Percentiles rank a stretch among this genome's conserved stretches.
Evolutionary conservation across 2,113 vertebrate species (phyloP).

Genomic region (Brachyistius frenatus): DNA sequence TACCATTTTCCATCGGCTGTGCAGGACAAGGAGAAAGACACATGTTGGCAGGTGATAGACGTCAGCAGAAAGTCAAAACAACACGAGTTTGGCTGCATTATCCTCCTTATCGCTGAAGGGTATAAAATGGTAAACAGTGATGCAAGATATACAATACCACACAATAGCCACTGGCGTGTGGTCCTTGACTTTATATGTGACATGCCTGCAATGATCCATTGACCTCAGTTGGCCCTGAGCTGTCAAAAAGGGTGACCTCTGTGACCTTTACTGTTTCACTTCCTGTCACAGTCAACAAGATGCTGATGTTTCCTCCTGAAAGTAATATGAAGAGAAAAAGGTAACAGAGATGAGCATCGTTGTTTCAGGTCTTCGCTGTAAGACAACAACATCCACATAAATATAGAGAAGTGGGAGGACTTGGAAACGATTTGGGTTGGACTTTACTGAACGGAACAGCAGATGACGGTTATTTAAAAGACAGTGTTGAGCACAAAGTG

Average conservation of each 20-base stretch:
- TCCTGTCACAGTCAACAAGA: conserved; percentile 73
- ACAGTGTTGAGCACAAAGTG: no score
- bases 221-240: conserved; percentile 57
- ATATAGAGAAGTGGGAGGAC: no score
- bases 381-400: no score
- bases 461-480: no score
- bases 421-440: no score
- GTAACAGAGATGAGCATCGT: neutral
- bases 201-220: conserved; percentile 66
- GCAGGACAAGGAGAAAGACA: neutral
- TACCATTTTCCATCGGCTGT: conserved; percentile 46
- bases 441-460: no score
- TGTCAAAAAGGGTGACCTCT: conserved; percentile 70
- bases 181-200: neutral
- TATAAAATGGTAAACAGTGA: neutral
- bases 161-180: no score
- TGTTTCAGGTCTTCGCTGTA: neutral
- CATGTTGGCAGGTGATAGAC: no score
- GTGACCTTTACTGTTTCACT: conserved; percentile 63
- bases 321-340: conserved; percentile 2
- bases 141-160: no score
- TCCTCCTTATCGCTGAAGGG: neutral
- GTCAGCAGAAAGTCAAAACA: no score
- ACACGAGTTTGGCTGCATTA: no score
- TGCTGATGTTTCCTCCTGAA: conserved; percentile 73